Conservation (phyloP, 2,888 invertebrate genomes). For the Volucella inanis region DNA sequence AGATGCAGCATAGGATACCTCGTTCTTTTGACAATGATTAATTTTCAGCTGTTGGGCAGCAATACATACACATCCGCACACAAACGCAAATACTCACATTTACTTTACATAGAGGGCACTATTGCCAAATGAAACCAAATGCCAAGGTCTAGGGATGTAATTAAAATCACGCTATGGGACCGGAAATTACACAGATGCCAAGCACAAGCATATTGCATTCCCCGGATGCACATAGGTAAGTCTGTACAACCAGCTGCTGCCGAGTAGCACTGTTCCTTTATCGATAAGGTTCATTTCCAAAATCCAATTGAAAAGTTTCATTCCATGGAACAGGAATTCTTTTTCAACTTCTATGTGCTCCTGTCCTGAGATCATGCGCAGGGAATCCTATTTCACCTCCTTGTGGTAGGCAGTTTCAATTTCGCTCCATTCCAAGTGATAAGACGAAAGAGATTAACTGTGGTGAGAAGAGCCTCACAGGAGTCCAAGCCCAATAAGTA, state of each 20-base stretch:
- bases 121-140: constrained; percentile 56
- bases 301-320: constrained; percentile 31
- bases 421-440: constrained; percentile 46
- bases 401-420: constrained; percentile 12
- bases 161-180: constrained; percentile 66
- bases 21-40: constrained; percentile 77
- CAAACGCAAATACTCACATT: constrained; percentile 2
- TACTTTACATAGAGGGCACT: constrained; percentile 1
- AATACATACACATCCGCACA: neutral
- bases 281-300: constrained; percentile 7
- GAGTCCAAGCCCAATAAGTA: neutral
- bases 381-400: neutral
- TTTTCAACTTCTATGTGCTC: no score
- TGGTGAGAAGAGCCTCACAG: neutral
- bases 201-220: constrained; percentile 62
- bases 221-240: constrained; percentile 50
- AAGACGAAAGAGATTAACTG: constrained; percentile 11
- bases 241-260: constrained; percentile 43
- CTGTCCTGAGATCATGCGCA: no score
- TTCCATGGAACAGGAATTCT: constrained; percentile 29
- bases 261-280: constrained; percentile 24
- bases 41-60: constrained; percentile 71
- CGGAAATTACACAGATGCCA: constrained; percentile 70
- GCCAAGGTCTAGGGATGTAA: constrained; percentile 68
- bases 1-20: constrained; percentile 68